A percentile compares a stretch with the other conserved stretches of the same genome.
phyloP scores from a whole-genome alignment of 2,797 vertebrate species.

The Pangasius larnaudii region DNA sequence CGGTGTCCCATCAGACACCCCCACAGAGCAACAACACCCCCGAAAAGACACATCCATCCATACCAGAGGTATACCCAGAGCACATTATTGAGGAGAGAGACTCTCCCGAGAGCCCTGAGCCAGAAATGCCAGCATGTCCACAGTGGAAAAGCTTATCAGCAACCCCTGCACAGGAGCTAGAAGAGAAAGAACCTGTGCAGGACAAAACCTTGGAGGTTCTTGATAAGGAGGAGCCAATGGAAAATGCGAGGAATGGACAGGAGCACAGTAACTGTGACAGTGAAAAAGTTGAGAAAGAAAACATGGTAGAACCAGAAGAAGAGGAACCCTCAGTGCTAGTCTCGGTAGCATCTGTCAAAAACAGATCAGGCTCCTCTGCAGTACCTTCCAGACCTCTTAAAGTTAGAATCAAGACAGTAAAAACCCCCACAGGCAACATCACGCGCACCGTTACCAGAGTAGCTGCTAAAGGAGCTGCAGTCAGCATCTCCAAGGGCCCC shows the following conservation, averaged over 20 bases:
- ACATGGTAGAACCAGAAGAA: conserved; percentile 45
- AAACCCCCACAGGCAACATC: conserved; percentile 83
- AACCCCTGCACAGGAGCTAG: conserved; percentile 59
- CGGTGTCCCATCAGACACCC: conserved; percentile 30
- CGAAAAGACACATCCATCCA: conserved; percentile 42
- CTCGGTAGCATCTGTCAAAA: background rate
- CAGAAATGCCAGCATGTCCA: conserved; percentile 68
- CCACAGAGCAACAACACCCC: conserved; percentile 19
- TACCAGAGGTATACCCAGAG: conserved; percentile 74
- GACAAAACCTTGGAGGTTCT: conserved; percentile 52
- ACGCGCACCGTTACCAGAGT: conserved; percentile 83
- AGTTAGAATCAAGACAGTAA: conserved; percentile 91
- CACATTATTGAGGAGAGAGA: conserved; percentile 82
- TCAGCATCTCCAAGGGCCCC: conserved; percentile 57
- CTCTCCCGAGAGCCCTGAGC: conserved; percentile 81
- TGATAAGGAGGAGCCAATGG: conserved; percentile 69
- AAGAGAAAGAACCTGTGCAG: conserved; percentile 49
- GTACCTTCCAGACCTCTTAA: conserved; percentile 78
- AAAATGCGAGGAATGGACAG: conserved; percentile 52
- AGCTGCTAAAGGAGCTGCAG: conserved; percentile 64
- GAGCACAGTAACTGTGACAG: conserved; percentile 26
- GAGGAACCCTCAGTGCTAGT: conserved; percentile 12
- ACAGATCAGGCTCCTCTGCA: background rate
- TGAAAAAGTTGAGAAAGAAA: conserved; percentile 22
- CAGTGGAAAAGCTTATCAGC: conserved; percentile 42